Evolutionary conservation across 2,888 invertebrate genomes (phyloP).

Genomic region (Disparrhopalites patrizii): DNA sequence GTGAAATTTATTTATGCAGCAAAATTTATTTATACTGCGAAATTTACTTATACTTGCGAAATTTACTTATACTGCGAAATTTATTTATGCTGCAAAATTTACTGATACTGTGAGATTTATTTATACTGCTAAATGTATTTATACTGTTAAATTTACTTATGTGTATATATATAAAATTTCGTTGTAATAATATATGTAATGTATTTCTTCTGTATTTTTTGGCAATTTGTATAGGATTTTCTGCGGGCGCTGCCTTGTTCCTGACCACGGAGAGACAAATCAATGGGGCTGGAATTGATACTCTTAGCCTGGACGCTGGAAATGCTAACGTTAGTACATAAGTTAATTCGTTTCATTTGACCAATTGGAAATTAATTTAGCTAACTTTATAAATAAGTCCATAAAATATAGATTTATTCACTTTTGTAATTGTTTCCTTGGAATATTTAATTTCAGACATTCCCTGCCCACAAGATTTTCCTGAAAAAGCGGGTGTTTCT

Average conservation of each 20-base stretch:
- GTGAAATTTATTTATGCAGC: no score
- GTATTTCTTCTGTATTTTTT: slow-evolving; percentile 12
- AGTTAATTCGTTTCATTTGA: slow-evolving; percentile 25
- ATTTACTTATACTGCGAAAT: no score
- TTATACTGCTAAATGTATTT: neutral
- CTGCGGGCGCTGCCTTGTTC: slow-evolving; percentile 32
- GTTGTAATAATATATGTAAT: neutral
- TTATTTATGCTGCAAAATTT: neutral
- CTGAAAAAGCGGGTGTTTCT: slow-evolving; percentile 23
- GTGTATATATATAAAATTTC: neutral
- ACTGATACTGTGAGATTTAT: neutral
- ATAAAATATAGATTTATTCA: neutral
- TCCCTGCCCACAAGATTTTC: slow-evolving; percentile 30
- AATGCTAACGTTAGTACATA: slow-evolving; percentile 33
- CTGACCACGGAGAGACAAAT: slow-evolving; percentile 33
- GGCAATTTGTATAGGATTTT: slow-evolving; percentile 24
- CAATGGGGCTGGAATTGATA: slow-evolving; percentile 39
- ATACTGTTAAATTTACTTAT: neutral
- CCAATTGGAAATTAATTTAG: neutral
- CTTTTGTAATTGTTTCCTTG: neutral
- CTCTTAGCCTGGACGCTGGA: slow-evolving; percentile 37
- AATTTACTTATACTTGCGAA: no score
- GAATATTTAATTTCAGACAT: slow-evolving; percentile 25
- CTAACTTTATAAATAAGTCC: neutral
- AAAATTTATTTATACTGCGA: no score